Evolutionary conservation across 2,113 vertebrate species (phyloP), one percentile per base, ranked within the genome.

Genomic region (Petroica traversi): DNA sequence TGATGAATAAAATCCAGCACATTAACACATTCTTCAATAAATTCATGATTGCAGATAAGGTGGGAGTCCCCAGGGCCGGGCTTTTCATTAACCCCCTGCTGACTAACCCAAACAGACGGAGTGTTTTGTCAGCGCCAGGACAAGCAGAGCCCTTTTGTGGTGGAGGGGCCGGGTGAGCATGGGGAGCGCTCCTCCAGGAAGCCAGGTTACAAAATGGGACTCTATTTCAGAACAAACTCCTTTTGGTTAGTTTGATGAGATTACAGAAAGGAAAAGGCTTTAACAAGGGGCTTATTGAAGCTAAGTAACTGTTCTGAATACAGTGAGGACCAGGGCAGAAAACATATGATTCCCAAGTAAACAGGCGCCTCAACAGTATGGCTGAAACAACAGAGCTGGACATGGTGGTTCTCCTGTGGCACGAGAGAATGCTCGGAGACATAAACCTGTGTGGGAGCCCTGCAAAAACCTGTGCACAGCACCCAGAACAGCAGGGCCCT

Each of bases 21-120:
- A 98, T 98, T 98, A 98, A 97, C 95, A 96, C 96, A 98, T 97
- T 97, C 96, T 97, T 97, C 97, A 96, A 95, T 95, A 97, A 96
- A 97, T 97, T 93, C 96, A 97, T 97, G 96, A 97, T 97, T 97
- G 97, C 96, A 97, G 96, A 97, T 97, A 97, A 97, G 96, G 96
- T 96, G 96, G 96, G 97, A 95, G 95, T 93, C 96, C 96, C 87
- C 91, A 96, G 94, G 95, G 96, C 92, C 62, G 96, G 94, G 95
- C 93, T 97, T 98, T 97, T 96, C 97, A 97, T 97, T 97, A 97
- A 97, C 96, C 95, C 96, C 97, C 97, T 97, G 95, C 97, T 96
- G 95, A 24, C 96, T 95, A 97, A 97, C 96, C 95, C 84, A 97
- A 97, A 97, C 96, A 97, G 91, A 85, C 81, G 87, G 89, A 91